phyloP scores from a whole-genome alignment of 2,797 vertebrate species.

The Bradypus variegatus region DNA sequence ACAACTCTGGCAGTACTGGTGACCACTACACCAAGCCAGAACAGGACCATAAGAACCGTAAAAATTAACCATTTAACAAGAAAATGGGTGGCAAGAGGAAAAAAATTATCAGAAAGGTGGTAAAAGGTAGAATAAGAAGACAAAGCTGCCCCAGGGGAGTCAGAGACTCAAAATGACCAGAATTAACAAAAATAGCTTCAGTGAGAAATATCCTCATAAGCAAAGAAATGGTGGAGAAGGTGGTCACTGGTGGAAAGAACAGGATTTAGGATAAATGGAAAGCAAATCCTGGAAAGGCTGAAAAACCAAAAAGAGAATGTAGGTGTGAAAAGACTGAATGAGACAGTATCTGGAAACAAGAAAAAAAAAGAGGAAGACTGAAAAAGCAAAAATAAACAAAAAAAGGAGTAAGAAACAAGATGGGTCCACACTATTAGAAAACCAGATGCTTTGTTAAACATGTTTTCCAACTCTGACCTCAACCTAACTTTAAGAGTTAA shows the following conservation, averaged over 20 bases:
- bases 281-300: not conserved
- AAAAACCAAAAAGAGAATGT: not conserved
- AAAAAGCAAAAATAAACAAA: not conserved
- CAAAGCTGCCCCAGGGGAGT: not conserved
- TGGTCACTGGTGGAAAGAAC: not conserved
- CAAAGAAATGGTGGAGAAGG: not conserved
- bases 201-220: not conserved
- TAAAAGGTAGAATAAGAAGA: not conserved
- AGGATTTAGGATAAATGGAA: not conserved
- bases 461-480: not conserved
- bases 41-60: not conserved
- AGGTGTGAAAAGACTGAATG: not conserved
- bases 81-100: not conserved
- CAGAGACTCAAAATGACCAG: not conserved
- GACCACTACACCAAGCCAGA: not conserved
- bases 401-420: not conserved
- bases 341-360: not conserved
- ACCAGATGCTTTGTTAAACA: not conserved
- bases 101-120: not conserved
- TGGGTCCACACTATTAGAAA: not conserved
- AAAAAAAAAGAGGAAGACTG: not conserved
- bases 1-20: not conserved
- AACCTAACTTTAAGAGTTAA: not conserved
- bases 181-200: not conserved
- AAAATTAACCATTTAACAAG: not conserved